Conservation (phyloP, 1,140 invertebrate species). For the Hestina assimilis region DNA sequence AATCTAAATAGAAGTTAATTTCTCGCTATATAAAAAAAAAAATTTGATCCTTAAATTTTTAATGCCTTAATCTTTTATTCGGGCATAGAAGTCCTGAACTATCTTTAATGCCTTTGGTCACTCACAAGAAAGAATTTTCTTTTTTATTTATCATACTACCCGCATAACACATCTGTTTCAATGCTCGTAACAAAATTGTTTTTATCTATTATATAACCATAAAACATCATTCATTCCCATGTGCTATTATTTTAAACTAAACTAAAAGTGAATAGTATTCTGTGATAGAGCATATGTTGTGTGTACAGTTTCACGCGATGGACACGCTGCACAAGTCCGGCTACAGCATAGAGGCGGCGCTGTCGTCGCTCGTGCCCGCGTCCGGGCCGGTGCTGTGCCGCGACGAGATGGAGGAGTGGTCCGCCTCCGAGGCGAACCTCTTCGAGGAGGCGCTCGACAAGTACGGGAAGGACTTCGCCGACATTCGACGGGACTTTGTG, state of each 20-base stretch:
- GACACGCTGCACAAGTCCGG: conserved; percentile 95
- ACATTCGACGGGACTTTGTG: conserved; percentile 98
- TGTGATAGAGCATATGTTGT: background rate
- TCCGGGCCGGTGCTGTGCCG: conserved; percentile 97
- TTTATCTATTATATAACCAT: no score
- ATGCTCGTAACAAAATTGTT: no score
- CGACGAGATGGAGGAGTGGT: conserved; percentile 99
- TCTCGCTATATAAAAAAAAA: no score
- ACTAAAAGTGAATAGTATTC: background rate
- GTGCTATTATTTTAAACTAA: background rate
- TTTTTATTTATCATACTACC: no score
- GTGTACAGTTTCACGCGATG: conserved; percentile 96
- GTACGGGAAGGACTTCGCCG: conserved; percentile 99
- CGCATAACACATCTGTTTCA: no score
- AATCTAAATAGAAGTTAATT: no score
- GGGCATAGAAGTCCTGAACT: no score
- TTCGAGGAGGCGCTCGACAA: conserved; percentile 99
- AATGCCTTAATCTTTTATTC: no score
- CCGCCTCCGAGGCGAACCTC: conserved; percentile 98
- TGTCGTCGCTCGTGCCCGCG: conserved; percentile 95
- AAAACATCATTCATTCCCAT: no score
- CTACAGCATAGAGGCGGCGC: conserved; percentile 95
- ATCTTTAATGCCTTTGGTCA: no score
- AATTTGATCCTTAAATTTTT: no score
- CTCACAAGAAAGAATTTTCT: no score